A percentile compares a stretch with the other conserved stretches of the same genome.
phyloP scores from a whole-genome alignment of 2,797 vertebrate species.

The Cheirogaleus major region DNA sequence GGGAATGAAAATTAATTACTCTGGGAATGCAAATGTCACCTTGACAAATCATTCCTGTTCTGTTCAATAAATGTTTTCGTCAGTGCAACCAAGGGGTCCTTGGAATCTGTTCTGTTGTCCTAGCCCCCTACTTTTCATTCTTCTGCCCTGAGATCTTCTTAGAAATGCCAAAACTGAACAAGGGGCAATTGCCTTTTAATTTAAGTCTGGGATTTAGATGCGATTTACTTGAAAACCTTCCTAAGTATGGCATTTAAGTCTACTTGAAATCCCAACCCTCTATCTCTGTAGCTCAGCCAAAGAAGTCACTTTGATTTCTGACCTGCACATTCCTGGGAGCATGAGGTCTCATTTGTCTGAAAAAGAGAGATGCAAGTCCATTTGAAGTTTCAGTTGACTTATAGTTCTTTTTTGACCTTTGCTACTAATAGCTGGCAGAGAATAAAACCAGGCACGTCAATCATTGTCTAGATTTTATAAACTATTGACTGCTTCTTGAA shows the following conservation, averaged over 20 bases:
- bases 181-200: conserved; percentile 57
- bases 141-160: neutral
- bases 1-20: conserved; percentile 71
- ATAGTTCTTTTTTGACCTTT: conserved; percentile 64
- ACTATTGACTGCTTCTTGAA: conserved; percentile 58
- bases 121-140: neutral
- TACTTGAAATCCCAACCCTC: conserved; percentile 23
- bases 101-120: neutral
- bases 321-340: conserved; percentile 43
- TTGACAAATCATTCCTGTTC: conserved; percentile 50
- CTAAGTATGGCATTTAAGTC: conserved; percentile 25
- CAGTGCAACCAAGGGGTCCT: neutral
- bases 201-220: conserved; percentile 22
- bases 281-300: conserved; percentile 20
- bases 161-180: conserved; percentile 40
- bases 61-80: conserved; percentile 54
- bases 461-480: conserved; percentile 63
- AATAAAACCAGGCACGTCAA: conserved; percentile 50
- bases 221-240: conserved; percentile 57
- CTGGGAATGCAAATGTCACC: conserved; percentile 29
- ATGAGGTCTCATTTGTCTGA: conserved; percentile 50
- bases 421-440: conserved; percentile 56
- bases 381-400: conserved; percentile 67
- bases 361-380: conserved; percentile 49
- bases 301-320: conserved; percentile 60